Percentiles rank a stretch among this genome's conserved stretches.
Conservation (phyloP, 2,113 vertebrate species). For the Mirza zaza region DNA sequence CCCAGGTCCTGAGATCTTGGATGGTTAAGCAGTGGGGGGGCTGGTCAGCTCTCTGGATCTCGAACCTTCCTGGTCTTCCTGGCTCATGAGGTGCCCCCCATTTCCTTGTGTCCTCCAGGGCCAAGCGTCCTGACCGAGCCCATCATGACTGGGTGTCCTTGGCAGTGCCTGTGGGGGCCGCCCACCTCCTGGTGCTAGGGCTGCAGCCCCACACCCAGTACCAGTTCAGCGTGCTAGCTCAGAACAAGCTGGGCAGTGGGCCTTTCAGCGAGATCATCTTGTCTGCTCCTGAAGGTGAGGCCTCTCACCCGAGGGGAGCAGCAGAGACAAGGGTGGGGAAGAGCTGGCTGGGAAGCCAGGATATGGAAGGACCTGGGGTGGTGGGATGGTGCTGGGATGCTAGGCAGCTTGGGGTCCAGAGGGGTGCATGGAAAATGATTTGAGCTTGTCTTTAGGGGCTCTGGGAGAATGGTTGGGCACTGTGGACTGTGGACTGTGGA, state of each 20-base stretch:
- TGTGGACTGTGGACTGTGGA: not conserved
- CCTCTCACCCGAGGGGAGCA: not conserved
- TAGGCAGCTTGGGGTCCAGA: not conserved
- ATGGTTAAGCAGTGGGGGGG: not conserved
- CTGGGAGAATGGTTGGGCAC: not conserved
- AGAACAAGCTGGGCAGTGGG: conserved; percentile 97
- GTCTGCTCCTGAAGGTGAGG: conserved; percentile 89
- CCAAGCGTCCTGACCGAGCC: conserved; percentile 87
- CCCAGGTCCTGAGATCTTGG: not conserved
- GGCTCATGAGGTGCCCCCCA: not conserved
- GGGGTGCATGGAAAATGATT: not conserved
- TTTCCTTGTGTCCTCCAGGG: conserved; percentile 78
- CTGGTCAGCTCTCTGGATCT: not conserved
- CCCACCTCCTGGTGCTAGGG: conserved; percentile 89
- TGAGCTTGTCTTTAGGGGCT: not conserved
- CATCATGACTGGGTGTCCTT: conserved; percentile 95
- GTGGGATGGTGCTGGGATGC: not conserved
- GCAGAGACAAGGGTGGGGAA: not conserved
- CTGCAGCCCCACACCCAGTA: conserved; percentile 89
- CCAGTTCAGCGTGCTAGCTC: conserved; percentile 96
- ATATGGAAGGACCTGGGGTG: too few species aligned
- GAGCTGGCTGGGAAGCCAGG: not conserved
- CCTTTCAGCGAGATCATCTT: conserved; percentile 95
- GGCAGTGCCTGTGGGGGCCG: conserved; percentile 88
- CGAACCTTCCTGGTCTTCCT: not conserved